phyloP scores from a whole-genome alignment of 2,113 vertebrate species.

The Gobio gobio region DNA sequence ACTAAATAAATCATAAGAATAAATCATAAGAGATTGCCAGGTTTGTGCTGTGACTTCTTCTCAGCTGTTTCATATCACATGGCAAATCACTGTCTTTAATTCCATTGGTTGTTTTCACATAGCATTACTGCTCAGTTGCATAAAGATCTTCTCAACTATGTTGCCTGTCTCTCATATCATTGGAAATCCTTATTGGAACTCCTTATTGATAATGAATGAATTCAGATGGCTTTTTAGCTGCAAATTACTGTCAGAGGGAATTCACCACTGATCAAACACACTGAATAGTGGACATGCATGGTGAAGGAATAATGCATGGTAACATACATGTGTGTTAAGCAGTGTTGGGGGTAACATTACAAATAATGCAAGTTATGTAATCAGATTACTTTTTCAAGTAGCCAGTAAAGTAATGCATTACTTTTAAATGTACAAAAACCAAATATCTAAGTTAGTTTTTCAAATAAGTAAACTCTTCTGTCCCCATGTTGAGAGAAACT shows the following conservation, averaged over 20 bases:
- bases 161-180: not conserved
- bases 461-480: too few relatives aligned
- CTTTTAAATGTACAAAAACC: too few relatives aligned
- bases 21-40: not conserved
- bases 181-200: not conserved
- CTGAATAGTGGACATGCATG: not conserved
- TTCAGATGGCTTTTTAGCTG: not conserved
- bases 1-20: not conserved
- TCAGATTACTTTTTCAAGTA: too few relatives aligned
- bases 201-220: not conserved
- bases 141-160: not conserved
- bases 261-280: not conserved
- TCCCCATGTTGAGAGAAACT: too few relatives aligned
- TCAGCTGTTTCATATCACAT: not conserved
- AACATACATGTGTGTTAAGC: not conserved
- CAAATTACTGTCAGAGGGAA: not conserved
- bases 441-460: too few relatives aligned
- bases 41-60: not conserved
- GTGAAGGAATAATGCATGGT: not conserved
- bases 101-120: not conserved
- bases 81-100: not conserved
- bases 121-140: not conserved
- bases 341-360: too few relatives aligned
- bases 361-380: too few relatives aligned
- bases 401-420: too few relatives aligned